Percentiles rank a stretch among this genome's conserved stretches.
These are phyloP conservation scores for Oryzias celebensis DNA, from an alignment of 2,113 vertebrate genomes.

Conservation along the genomic window DNA sequence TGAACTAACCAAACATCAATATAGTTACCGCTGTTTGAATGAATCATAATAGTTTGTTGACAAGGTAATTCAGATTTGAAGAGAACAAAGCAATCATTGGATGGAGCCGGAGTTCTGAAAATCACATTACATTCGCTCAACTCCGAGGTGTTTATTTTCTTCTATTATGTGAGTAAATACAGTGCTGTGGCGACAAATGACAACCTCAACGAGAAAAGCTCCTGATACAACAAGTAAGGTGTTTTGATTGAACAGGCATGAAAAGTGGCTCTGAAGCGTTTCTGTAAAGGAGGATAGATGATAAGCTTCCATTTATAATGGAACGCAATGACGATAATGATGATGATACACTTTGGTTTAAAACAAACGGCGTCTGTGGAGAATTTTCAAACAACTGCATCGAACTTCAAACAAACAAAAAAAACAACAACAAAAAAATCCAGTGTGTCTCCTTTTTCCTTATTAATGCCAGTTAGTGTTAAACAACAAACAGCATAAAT, in stretches of 20 bases:
- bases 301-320: neutral
- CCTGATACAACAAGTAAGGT: neutral
- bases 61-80: slow-evolving; percentile 44
- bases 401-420: no score
- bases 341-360: no score
- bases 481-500: no score
- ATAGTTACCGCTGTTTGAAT: slow-evolving; percentile 18
- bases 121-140: slow-evolving; percentile 13
- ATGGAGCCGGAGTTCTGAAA: slow-evolving; percentile 27
- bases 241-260: neutral
- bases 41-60: slow-evolving; percentile 46
- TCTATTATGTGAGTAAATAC: neutral
- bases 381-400: no score
- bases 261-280: slow-evolving; percentile 5
- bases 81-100: slow-evolving; percentile 27
- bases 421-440: no score
- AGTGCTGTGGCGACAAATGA: neutral
- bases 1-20: slow-evolving; percentile 36
- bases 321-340: no score
- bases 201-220: neutral
- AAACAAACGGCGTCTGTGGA: no score
- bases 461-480: no score
- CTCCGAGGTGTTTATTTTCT: neutral
- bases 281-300: neutral
- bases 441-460: no score